Base-by-base conservation (phyloP, 2,888 invertebrate genomes). In the Chrysomela aeneicollis region DNA sequence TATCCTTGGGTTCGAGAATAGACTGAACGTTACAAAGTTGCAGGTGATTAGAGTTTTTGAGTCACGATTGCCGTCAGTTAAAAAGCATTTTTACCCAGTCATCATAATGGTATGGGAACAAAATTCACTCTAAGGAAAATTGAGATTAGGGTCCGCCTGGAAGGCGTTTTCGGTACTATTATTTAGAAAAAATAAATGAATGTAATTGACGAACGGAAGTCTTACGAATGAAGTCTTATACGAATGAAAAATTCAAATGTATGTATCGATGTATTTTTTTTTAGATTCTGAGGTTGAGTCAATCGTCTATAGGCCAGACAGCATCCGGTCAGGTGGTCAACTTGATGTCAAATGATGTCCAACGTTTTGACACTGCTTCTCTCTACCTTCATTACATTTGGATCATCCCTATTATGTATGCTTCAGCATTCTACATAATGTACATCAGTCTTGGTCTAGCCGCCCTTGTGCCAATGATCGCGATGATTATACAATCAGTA, bases 261-360 rank as follows among this genome's bases (percentile, higher is more conserved):
- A 5, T 6, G 26, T 26, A 26, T 6, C n/a, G n/a, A n/a, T 26
- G 26, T 26, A 26, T 5, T 26, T 26, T 53, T n/a, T 77, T 73
- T 19, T 67, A 86, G 86, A 85, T 90, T 1, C 80, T 91, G 61
- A 83, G 84, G 66, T 79, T 92, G 35, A 90, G 88, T 74, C 87
- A 87, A 76, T 85, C 85, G 4, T 90, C 95, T 0, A 80, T 95
- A 46, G 90, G 91, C 0, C 88, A 93, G 76, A 94, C 95, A 0
- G 91, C 94, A 82, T 80, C 91, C 72, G 94, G 94, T 0, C 90
- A 93, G 81, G 89, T 95, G 70, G 89, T 94, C 50, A 94, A 94
- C 79, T 81, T 95, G 59, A 85, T 95, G 82, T 92, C 94, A 0
- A 94, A 94, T 76, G 95, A 95, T 78, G 92, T 94, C 1, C 89